phyloP scores from a whole-genome alignment of 2,797 vertebrate species.

The Poecile montanus region DNA sequence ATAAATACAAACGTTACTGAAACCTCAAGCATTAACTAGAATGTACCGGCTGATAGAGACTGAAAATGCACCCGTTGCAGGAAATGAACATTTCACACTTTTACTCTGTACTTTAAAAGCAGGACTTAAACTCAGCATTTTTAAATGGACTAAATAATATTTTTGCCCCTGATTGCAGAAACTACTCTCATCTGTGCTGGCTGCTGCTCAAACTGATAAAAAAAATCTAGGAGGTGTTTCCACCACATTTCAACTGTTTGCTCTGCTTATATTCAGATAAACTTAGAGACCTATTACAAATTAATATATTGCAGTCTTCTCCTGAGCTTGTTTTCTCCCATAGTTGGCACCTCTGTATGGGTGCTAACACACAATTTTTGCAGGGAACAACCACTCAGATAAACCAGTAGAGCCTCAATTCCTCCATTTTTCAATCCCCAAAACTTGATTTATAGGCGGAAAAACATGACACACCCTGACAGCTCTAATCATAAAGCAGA shows the following conservation, averaged over 20 bases:
- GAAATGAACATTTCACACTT: slow-evolving; percentile 76
- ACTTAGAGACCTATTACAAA: neutral
- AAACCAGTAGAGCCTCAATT: neutral
- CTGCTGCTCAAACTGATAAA: neutral
- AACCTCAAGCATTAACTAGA: slow-evolving; percentile 70
- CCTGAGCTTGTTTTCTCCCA: neutral
- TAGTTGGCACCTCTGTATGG: neutral
- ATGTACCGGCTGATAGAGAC: slow-evolving; percentile 50
- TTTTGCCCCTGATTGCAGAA: neutral
- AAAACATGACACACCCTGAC: neutral
- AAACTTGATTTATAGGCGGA: neutral
- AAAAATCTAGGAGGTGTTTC: neutral
- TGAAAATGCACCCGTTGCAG: slow-evolving; percentile 70
- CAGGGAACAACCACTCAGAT: neutral
- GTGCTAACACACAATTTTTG: neutral
- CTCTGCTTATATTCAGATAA: neutral
- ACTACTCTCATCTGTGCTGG: neutral
- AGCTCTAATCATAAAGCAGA: neutral
- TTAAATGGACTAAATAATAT: neutral
- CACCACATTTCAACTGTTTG: neutral
- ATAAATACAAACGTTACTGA: slow-evolving; percentile 42
- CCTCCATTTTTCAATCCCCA: neutral
- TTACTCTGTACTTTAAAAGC: slow-evolving; percentile 70
- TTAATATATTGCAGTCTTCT: neutral
- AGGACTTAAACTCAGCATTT: slow-evolving; percentile 18